A percentile compares a stretch with the other conserved stretches of the same genome.
Conservation (phyloP, 2,888 invertebrate species). For the Plutella xylostella region DNA sequence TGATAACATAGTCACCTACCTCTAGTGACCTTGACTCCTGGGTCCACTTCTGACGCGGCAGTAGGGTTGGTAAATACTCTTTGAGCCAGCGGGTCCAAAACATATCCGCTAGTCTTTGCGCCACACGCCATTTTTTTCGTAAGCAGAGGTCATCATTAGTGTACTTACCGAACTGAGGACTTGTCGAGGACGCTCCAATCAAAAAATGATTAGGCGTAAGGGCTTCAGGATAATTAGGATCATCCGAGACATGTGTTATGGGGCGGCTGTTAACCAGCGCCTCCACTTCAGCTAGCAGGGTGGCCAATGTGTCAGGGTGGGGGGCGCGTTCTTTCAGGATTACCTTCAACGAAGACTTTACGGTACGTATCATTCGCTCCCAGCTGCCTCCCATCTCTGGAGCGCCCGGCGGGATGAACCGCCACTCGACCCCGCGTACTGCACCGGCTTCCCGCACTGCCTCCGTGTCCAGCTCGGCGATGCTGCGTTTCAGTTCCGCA, state of each 20-base stretch:
- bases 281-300: constrained; percentile 14
- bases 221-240: constrained; percentile 20
- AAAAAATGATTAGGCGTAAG: constrained; percentile 29
- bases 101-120: constrained; percentile 18
- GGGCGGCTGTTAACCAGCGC: constrained; percentile 27
- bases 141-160: constrained; percentile 12
- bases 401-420: constrained; percentile 15
- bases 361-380: constrained; percentile 14
- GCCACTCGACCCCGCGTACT: constrained; percentile 14
- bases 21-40: constrained; percentile 1
- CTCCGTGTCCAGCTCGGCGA: not conserved
- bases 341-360: constrained; percentile 13
- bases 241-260: constrained; percentile 29
- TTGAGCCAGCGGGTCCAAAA: constrained; percentile 25
- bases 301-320: constrained; percentile 10
- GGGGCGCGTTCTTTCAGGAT: constrained; percentile 14
- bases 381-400: constrained; percentile 17
- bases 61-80: constrained; percentile 13
- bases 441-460: constrained; percentile 1
- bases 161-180: constrained; percentile 16
- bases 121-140: constrained; percentile 22
- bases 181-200: constrained; percentile 17
- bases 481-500: constrained; percentile 1
- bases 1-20: constrained; percentile 13
- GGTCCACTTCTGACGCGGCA: constrained; percentile 11